Evolutionary conservation across 2,113 vertebrate genomes (phyloP), one percentile per base, ranked within the genome.

Genomic region (Otocyon megalotis): DNA sequence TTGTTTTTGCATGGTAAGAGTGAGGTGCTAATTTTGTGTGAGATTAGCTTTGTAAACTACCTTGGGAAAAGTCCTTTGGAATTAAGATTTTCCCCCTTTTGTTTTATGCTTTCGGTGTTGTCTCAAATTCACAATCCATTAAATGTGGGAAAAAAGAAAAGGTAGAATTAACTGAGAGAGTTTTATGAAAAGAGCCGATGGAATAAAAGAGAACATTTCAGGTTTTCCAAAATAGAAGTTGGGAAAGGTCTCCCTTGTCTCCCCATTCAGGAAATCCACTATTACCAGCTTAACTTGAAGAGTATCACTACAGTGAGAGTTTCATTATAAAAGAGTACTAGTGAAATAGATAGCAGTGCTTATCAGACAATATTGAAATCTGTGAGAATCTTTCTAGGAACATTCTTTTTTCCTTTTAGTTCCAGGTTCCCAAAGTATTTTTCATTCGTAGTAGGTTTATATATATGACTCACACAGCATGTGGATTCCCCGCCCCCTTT

Each of bases 1-100:
- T 95, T 97, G 95, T 93, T 97, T 97, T 96, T 92, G 69, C 96
- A 72, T 96, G 94, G 81, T 97, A 54, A 97, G 96, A 96, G 88
- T 94, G 95, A 97, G 97, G 97, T 97, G 98, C 97, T 98, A 96
- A 97, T 93, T 96, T 93, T 96, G 82, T 97, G 90, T 98, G 92
- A 97, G 92, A 88, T 89, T 71, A 96, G 81, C 43, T 95, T 92
- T 96, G 90, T 97, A 77, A 89, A 88, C 90, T 90, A 86, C 95
- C 82, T 97, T 96, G 72, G 81, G 81, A 96, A 87, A 94, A 89
- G 50, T 88, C 93, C 79, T 96, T 96, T 96, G 85, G 81, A 93
- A 69, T 58, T 86, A 67, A 97, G 71, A 16, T 63, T 76, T 95
- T 62, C 17, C 14, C 60, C 81, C 35, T 71, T 81, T 87, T 80